Percentiles rank a stretch among this genome's conserved stretches.
phyloP scores from a whole-genome alignment of 2,113 vertebrate genomes.

The Lota lota region DNA sequence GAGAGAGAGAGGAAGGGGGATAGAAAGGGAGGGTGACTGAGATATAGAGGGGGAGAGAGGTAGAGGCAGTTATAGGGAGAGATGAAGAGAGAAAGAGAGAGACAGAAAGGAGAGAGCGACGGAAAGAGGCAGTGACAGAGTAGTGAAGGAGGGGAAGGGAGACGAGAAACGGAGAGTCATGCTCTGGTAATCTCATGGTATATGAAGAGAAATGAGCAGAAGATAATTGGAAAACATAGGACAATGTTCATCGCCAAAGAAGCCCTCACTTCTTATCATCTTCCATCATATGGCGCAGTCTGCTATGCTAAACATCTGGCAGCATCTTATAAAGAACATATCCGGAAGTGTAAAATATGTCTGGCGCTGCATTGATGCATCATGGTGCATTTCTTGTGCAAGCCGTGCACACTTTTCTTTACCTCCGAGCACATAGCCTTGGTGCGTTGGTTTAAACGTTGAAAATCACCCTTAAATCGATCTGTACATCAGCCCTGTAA shows the following conservation, averaged over 20 bases:
- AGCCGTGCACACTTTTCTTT: no score
- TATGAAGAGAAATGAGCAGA: neutral
- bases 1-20: neutral
- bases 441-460: no score
- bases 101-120: neutral
- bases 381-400: no score
- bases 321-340: neutral
- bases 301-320: slow-evolving; percentile 20
- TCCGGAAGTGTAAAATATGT: no score
- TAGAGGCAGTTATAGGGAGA: neutral
- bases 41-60: neutral
- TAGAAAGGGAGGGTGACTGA: neutral
- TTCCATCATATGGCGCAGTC: neutral
- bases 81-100: neutral
- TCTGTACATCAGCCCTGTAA: no score
- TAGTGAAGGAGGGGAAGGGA: no score
- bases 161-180: no score
- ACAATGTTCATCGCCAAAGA: neutral
- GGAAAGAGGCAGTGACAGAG: neutral
- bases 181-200: no score
- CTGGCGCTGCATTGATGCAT: no score
- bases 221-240: neutral
- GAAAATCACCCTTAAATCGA: no score
- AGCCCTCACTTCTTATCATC: neutral
- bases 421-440: no score